Evolutionary conservation across 1,140 invertebrate genomes (phyloP), one percentile per base, ranked within the genome.

Genomic region (Drosophila malerkotliana): DNA sequence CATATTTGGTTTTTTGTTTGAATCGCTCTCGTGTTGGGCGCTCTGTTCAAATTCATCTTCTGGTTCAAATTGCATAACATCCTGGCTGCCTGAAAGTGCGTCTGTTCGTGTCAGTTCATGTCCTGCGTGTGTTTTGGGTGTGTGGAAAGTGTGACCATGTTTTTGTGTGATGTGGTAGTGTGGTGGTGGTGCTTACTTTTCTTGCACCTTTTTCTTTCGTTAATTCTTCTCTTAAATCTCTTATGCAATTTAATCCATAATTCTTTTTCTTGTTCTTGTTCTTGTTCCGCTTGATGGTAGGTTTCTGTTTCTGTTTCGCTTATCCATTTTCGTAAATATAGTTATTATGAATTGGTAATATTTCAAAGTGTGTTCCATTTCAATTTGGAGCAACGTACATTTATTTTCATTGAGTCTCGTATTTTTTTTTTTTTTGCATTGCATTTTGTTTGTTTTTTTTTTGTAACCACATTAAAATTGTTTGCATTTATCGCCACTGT

Each of bases 401-500:
- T 59, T 32, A 56, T 68, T 32, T 59, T 28, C 49, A 58, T 76
- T 66, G 54, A 76, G 68, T 51, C 48, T 39, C 7, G 21, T 24
- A 21, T 28, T 48, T 54, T 21, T 56, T 51, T 63, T 34, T 24
- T 26, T 39, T 47, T 18, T 18, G 18, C 18, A 18, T 18, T 18
- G 18, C 18, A 18, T 18, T 18, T 18, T 18, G 18, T 18, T 1
- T 21, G 21, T 21, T 12, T 32, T 73, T 54, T 76, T 77, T 69
- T 49, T 77, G 69, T 71, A 71, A 77, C 58, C 57, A 57, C 63
- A 77, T 77, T 77, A 77, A 77, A 77, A 77, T 77, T 77, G 72
- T 77, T 71, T 77, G 74, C 54, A 58, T 64, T 77, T 59, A 24
- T 47, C 21, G 72, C 34, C 64, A 77, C 77, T 71, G 57, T 72